Percentiles rank a stretch among this genome's conserved stretches.
Evolutionary conservation across 2,113 vertebrate genomes (phyloP).

Genomic region (Ceyx margarethae): DNA sequence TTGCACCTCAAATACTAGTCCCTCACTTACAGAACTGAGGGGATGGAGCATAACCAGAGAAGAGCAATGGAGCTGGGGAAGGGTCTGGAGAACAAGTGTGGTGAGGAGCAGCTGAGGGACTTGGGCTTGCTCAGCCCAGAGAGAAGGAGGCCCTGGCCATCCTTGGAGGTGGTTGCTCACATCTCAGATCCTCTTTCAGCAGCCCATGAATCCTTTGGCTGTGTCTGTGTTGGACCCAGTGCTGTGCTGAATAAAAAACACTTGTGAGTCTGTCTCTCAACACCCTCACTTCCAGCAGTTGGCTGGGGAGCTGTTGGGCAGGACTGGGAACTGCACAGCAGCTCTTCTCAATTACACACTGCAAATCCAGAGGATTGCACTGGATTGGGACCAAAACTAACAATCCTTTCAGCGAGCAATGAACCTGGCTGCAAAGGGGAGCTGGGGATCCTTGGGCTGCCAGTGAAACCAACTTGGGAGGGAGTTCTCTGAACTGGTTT

Average conservation of each 20-base stretch:
- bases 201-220: conserved; percentile 8
- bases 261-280: conserved; percentile 20
- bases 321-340: background rate
- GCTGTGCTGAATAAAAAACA: background rate
- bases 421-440: background rate
- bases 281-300: background rate
- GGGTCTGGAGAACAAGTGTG: too few relatives aligned
- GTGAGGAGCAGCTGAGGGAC: too few relatives aligned
- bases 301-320: background rate
- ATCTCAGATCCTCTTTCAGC: background rate
- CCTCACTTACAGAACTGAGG: background rate
- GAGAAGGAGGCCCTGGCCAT: background rate
- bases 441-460: background rate
- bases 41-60: too few relatives aligned
- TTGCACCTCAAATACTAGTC: background rate
- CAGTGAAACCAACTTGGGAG: background rate
- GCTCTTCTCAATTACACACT: background rate
- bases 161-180: background rate
- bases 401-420: background rate
- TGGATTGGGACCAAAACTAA: background rate
- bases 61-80: too few relatives aligned
- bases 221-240: background rate
- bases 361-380: conserved; percentile 41
- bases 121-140: too few relatives aligned
- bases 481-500: background rate